Percentiles rank a stretch among this genome's conserved stretches.
Evolutionary conservation across 2,888 invertebrate genomes (phyloP).

Genomic region (Dryomyza anilis): DNA sequence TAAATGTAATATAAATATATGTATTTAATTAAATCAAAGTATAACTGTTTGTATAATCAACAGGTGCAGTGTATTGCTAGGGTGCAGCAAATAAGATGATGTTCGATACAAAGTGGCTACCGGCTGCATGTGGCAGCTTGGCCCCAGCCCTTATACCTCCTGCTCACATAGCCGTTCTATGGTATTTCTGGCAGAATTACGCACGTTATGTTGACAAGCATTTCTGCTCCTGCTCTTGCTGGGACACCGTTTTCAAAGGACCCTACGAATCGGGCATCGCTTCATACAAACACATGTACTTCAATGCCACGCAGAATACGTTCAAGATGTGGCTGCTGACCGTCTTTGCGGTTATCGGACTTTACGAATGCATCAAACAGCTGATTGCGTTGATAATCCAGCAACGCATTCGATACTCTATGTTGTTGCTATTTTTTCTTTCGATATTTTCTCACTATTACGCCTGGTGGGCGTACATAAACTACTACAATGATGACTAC

Average conservation of each 20-base stretch:
- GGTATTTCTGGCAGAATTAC: conserved; percentile 72
- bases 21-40: too few relatives aligned
- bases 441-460: conserved; percentile 73
- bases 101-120: conserved; percentile 59
- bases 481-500: conserved; percentile 75
- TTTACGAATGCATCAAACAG: conserved; percentile 69
- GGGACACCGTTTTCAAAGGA: conserved; percentile 79
- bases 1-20: too few relatives aligned
- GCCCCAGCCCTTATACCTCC: conserved; percentile 67
- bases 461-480: conserved; percentile 73
- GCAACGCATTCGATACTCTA: conserved; percentile 65
- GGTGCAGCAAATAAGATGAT: too few relatives aligned
- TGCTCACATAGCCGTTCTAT: conserved; percentile 67
- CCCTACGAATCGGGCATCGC: conserved; percentile 74
- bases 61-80: too few relatives aligned
- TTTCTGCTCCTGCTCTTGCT: conserved; percentile 74
- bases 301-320: conserved; percentile 70
- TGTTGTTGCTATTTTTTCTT: conserved; percentile 68
- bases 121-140: conserved; percentile 58
- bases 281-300: conserved; percentile 73
- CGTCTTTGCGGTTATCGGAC: conserved; percentile 65
- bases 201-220: conserved; percentile 69
- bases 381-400: conserved; percentile 64
- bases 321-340: conserved; percentile 71
- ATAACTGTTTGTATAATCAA: neutral